phyloP scores from a whole-genome alignment of 1,140 invertebrate species.

The Nasonia giraulti region DNA sequence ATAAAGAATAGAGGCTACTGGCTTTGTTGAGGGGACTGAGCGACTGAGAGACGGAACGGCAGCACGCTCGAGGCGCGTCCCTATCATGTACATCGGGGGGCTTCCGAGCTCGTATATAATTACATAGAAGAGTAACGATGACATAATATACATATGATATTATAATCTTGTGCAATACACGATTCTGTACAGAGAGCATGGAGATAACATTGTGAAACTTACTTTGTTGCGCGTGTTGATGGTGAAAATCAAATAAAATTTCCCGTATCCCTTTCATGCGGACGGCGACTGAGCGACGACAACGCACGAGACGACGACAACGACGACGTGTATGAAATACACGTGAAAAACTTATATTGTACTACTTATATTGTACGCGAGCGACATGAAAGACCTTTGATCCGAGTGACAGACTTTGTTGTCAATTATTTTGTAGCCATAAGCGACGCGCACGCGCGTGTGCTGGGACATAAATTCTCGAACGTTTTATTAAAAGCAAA shows the following conservation, averaged over 20 bases:
- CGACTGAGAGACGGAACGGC: background rate
- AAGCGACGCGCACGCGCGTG: constrained; percentile 27
- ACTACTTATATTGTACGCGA: too few relatives aligned
- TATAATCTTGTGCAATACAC: constrained; percentile 25
- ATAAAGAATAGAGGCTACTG: background rate
- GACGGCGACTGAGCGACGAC: background rate
- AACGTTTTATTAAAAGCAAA: background rate
- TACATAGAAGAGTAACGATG: background rate
- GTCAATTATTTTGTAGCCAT: constrained; percentile 66
- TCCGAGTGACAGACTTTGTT: constrained; percentile 57
- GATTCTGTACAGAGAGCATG: constrained; percentile 35
- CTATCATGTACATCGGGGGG: background rate
- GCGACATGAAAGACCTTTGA: background rate
- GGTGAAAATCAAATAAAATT: constrained; percentile 20
- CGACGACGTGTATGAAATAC: background rate
- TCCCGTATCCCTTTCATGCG: background rate
- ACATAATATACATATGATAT: background rate
- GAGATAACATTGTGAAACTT: constrained; percentile 25
- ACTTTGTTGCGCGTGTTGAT: constrained; percentile 25
- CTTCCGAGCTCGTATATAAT: constrained; percentile 31
- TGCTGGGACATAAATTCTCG: background rate
- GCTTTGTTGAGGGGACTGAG: background rate
- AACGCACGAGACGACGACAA: background rate
- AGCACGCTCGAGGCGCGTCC: background rate
- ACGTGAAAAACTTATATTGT: too few relatives aligned